Evolutionary conservation across 2,888 invertebrate species (phyloP).

Genomic region (Allacma fusca): DNA sequence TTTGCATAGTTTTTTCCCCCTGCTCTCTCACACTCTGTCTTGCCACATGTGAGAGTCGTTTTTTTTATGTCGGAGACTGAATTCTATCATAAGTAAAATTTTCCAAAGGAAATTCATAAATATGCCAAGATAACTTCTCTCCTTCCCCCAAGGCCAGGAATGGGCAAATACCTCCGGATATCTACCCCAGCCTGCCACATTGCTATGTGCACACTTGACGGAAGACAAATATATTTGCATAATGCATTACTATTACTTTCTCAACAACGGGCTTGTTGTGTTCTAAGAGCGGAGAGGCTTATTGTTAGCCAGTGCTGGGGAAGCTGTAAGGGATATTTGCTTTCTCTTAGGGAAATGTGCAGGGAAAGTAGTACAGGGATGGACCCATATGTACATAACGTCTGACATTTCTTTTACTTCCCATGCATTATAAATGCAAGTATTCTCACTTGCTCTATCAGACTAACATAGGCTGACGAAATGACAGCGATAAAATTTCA

Average conservation of each 20-base stretch:
- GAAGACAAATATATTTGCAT: conserved; percentile 17
- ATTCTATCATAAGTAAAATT: conserved; percentile 26
- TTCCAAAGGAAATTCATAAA: conserved; percentile 28
- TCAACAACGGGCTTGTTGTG: conserved; percentile 13
- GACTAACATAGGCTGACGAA: not conserved
- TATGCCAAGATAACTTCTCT: conserved; percentile 17
- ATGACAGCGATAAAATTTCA: conserved; percentile 32
- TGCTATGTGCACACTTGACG: not conserved
- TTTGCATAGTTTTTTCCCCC: not conserved
- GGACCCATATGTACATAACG: not conserved
- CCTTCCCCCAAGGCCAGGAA: not conserved
- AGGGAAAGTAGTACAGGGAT: too few species aligned
- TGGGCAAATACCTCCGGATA: not conserved
- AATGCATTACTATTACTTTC: conserved; percentile 30
- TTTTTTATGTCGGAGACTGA: conserved; percentile 18
- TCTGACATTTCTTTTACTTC: not conserved
- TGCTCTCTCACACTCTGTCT: not conserved
- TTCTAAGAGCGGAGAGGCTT: not conserved
- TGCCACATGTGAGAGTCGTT: not conserved
- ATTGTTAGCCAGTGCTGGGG: too few species aligned
- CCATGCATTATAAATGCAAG: conserved; percentile 3
- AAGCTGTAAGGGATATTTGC: too few species aligned
- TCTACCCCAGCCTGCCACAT: not conserved
- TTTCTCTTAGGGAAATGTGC: too few species aligned
- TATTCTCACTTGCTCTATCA: not conserved